Conservation (phyloP, 2,113 vertebrate genomes). For the Azemiops feae region DNA sequence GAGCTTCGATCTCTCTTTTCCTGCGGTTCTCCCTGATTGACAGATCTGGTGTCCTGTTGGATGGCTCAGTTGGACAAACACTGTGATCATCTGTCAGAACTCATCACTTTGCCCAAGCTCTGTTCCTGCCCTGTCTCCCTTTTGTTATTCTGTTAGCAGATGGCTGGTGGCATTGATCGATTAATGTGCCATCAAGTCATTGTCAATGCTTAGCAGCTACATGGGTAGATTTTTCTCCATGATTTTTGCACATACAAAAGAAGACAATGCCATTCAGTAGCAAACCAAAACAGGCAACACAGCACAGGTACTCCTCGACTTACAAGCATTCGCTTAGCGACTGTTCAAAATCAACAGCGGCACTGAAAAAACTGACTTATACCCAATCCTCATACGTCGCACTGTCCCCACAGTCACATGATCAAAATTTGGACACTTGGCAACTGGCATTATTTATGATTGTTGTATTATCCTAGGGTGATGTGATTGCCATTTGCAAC, state of each 20-base stretch:
- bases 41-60: background rate
- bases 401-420: background rate
- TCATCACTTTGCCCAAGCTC: background rate
- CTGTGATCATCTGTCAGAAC: background rate
- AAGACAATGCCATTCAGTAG: background rate
- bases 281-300: background rate
- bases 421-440: background rate
- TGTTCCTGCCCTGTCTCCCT: background rate
- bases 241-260: background rate
- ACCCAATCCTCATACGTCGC: no score
- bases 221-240: background rate
- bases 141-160: background rate
- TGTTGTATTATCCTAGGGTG: background rate
- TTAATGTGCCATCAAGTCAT: background rate
- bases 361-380: background rate
- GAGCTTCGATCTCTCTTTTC: background rate
- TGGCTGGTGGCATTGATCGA: background rate
- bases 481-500: background rate
- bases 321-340: background rate
- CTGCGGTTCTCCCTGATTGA: background rate
- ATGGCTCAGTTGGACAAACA: background rate
- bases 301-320: background rate
- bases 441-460: background rate
- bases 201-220: background rate
- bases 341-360: background rate